These are phyloP conservation scores for Altica lythri DNA, from an alignment of 2,888 invertebrate genomes.

Conservation along the genomic window DNA sequence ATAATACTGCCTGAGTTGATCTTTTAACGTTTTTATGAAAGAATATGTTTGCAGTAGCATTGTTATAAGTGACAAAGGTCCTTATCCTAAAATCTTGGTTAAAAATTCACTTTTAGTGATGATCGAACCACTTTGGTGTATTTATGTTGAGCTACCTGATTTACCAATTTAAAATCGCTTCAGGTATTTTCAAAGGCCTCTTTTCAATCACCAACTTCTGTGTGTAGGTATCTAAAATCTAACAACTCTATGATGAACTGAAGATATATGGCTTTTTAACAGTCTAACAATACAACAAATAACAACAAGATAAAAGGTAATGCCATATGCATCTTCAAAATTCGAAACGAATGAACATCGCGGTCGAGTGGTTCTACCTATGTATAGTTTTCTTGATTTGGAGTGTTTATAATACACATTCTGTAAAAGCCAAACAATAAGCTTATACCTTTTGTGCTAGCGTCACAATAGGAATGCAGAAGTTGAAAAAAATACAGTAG, in stretches of 20 bases:
- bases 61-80: too few relatives aligned
- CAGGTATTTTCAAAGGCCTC: conserved; percentile 2
- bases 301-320: not conserved
- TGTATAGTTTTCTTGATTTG: conserved; percentile 33
- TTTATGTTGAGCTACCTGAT: too few relatives aligned
- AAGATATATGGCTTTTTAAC: conserved; percentile 40
- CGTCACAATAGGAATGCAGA: conserved; percentile 22
- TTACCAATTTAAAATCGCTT: conserved; percentile 1
- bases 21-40: too few relatives aligned
- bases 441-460: conserved; percentile 24
- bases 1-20: too few relatives aligned
- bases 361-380: conserved; percentile 44
- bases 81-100: too few relatives aligned
- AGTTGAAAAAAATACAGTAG: too few relatives aligned
- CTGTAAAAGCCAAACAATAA: conserved; percentile 33
- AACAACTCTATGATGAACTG: conserved; percentile 45
- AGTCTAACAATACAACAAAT: conserved; percentile 49
- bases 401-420: conserved; percentile 43
- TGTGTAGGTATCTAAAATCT: conserved; percentile 3
- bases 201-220: not conserved
- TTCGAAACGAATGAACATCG: conserved; percentile 50
- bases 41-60: too few relatives aligned
- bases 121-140: too few relatives aligned
- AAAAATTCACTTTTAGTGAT: too few relatives aligned
- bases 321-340: conserved; percentile 44